These are phyloP conservation scores for Tenthredo distinguenda DNA, from an alignment of 2,888 invertebrate species.

Conservation along the genomic window DNA sequence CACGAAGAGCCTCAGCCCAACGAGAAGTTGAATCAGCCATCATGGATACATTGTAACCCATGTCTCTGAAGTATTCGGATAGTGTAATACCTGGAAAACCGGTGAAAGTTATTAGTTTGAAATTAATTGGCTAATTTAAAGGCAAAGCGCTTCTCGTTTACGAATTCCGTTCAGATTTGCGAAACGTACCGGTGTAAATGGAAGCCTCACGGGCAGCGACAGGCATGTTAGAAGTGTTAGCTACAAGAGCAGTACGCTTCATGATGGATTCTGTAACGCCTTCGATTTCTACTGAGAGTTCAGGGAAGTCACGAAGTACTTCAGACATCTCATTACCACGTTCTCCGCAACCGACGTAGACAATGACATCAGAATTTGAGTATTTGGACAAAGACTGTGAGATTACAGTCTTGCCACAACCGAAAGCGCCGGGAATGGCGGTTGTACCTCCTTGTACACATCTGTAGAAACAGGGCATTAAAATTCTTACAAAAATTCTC, in stretches of 20 bases:
- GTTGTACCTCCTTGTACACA: slow-evolving; percentile 99
- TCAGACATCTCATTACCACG: slow-evolving; percentile 99
- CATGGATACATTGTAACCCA: slow-evolving; percentile 99
- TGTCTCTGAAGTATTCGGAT: slow-evolving; percentile 99
- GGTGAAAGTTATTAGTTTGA: slow-evolving; percentile 20
- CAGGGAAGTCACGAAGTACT: slow-evolving; percentile 99
- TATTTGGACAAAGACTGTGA: slow-evolving; percentile 99
- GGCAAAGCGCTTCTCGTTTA: background rate
- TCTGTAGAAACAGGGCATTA: slow-evolving; percentile 77
- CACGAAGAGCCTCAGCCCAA: slow-evolving; percentile 99
- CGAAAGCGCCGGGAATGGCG: slow-evolving; percentile 99
- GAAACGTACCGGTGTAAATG: slow-evolving; percentile 93
- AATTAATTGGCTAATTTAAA: background rate
- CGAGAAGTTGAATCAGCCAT: slow-evolving; percentile 99
- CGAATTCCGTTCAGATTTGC: background rate
- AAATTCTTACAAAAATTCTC: background rate
- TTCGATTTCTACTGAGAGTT: slow-evolving; percentile 97
- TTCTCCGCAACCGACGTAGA: slow-evolving; percentile 99
- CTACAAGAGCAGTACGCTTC: slow-evolving; percentile 99
- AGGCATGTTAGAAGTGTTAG: slow-evolving; percentile 99
- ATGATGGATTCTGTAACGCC: slow-evolving; percentile 99
- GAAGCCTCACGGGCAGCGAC: slow-evolving; percentile 99
- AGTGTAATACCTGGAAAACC: slow-evolving; percentile 91
- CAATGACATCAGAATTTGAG: slow-evolving; percentile 99
- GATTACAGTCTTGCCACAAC: slow-evolving; percentile 99